Evolutionary conservation across 2,888 invertebrate genomes (phyloP), one percentile per base, ranked within the genome.

Genomic region (Acronicta leporina): DNA sequence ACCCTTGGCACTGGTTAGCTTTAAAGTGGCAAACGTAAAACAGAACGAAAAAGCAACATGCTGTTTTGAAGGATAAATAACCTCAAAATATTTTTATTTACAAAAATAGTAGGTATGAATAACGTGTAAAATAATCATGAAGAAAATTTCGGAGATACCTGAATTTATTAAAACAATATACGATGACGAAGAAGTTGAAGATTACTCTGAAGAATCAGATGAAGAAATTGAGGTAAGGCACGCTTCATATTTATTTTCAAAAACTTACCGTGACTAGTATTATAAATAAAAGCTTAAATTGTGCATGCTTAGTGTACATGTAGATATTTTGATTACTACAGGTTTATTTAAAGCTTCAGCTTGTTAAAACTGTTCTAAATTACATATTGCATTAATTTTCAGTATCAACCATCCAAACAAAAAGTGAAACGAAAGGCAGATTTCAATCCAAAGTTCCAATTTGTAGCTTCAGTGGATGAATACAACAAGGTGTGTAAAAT

Each of bases 401-500:
- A 98, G 97, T 97, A 97, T 89, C 98, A 98, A 94, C 98, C 98
- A 40, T 96, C 97, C 0, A 97, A 97, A 86, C 96, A 96, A 75
- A 97, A 97, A 75, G 95, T 95, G 40, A 96, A 96, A 64, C 95
- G 95, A 71, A 95, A 96, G 68, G 96, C 96, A 0, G 97, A 97
- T 76, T 97, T 98, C 78, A 96, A 97, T 81, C 96, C 96, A n/a
- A 96, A 95, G 33, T 98, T 98, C 83, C 95, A 97, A 75, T 98
- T 98, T 94, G 96, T 97, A 38, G 96, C 96, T 11, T 96, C 96
- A 14, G 95, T 96, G 0, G 96, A 96, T 63, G 98, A 98, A 76
- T 98, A 98, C 84, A 97, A 97, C 85, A 95, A 95, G 90, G 95
- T 94, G 85, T 63, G 27, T 41, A 25, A 4, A 11, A 13, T 13